Evolutionary conservation across 2,797 vertebrate species (phyloP).

Genomic region (Rachycentron canadum): DNA sequence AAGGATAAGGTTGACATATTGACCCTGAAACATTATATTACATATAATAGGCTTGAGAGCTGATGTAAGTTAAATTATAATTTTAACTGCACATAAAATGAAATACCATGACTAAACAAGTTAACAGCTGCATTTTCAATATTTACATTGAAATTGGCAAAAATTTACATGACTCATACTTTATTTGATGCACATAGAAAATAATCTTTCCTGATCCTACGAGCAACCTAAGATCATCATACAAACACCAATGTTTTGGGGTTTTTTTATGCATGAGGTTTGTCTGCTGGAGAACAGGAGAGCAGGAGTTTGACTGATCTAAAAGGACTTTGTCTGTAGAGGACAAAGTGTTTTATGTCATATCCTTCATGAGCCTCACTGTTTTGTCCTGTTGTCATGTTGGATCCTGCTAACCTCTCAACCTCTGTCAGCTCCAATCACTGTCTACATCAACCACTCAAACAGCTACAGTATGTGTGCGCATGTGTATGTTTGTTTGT

Average conservation of each 20-base stretch:
- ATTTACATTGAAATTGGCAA: background rate
- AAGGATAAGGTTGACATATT: background rate
- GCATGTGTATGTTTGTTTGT: background rate
- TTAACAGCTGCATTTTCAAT: background rate
- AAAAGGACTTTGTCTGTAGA: slow-evolving; percentile 41
- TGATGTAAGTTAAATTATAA: background rate
- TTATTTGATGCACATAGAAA: background rate
- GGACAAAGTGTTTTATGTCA: slow-evolving; percentile 38
- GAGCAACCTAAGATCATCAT: background rate
- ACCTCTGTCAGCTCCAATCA: slow-evolving; percentile 68
- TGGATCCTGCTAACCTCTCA: slow-evolving; percentile 46
- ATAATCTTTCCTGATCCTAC: background rate
- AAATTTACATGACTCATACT: too few relatives aligned
- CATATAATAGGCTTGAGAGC: background rate
- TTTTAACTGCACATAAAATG: background rate
- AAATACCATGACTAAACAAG: background rate
- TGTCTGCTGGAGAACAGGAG: background rate
- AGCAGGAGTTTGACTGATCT: slow-evolving; percentile 27
- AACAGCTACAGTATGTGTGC: background rate
- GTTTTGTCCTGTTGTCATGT: slow-evolving; percentile 58
- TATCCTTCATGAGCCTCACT: slow-evolving; percentile 39
- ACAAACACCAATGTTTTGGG: too few relatives aligned
- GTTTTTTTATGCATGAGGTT: background rate
- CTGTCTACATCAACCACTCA: slow-evolving; percentile 21
- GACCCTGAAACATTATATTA: background rate